Base-by-base conservation (phyloP, 2,888 invertebrate species). In the Pseudococcus viburni region DNA sequence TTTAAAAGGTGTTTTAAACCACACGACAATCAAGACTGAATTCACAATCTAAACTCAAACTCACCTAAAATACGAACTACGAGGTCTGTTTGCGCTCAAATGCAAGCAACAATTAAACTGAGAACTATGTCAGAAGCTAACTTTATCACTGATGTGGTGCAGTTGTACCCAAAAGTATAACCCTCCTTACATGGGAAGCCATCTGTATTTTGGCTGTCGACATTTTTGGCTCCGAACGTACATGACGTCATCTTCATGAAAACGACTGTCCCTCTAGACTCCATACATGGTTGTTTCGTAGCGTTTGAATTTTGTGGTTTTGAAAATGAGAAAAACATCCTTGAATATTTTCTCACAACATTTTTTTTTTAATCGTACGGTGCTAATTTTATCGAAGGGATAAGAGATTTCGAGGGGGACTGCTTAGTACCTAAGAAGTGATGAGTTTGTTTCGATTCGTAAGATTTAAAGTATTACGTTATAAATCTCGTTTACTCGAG, bases 171-270 rank as follows among this genome's bases (percentile, higher is more conserved):
- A 89, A 89, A 90, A 90, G 89, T 90, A 89, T 90, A 89, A 84
- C 89, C 89, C 89, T 89, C 89, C 90, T 88, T 89, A 90, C 89
- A 89, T 88, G 89, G 90, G 89, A 89, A 89, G 89, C 89, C 89
- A 85, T 85, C 87, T 87, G 87, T 87, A 77, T 77, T 46, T 48
- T 77, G 87, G 59, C 87, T 80, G 87, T 87, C 80, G 87, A 87
- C 80, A 87, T 87, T 87, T 87, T 87, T 87, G 77, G 87, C 77
- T 64, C 77, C 26, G 39, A n/a, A 17, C 12, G 12, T 48, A 73
- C 51, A 33, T 87, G 87, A 87, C 87, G 87, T 87, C 87, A 87
- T 77, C 33, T 22, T 77, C 42, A 80, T 55, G 87, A 46, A 73
- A 51, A 55, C 51, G 73, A 26, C 55, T 33, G 80, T 87, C 19